Evolutionary conservation across 2,113 vertebrate species (phyloP).

Genomic region (Strix uralensis): DNA sequence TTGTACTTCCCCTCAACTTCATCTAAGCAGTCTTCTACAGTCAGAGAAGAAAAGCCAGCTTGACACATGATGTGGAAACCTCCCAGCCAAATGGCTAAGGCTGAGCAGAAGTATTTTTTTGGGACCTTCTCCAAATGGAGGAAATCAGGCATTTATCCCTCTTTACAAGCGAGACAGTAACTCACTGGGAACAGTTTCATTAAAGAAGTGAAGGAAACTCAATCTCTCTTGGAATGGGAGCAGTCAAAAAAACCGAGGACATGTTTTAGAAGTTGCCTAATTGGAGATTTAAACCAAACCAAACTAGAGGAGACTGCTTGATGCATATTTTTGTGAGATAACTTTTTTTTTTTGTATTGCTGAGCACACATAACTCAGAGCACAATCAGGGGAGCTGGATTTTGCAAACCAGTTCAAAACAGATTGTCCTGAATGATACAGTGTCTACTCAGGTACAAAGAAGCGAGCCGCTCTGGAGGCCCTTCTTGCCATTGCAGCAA

Average conservation of each 20-base stretch:
- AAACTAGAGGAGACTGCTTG: background rate
- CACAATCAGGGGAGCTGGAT: background rate
- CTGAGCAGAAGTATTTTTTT: background rate
- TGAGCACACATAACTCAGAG: background rate
- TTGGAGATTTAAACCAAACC: background rate
- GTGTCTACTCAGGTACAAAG: background rate
- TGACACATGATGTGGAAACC: background rate
- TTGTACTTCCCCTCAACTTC: background rate
- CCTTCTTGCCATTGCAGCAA: background rate
- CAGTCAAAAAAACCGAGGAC: background rate
- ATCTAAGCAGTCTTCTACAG: background rate
- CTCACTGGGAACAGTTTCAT: background rate
- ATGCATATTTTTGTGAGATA: background rate
- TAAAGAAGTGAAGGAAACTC: background rate
- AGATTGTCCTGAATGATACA: background rate
- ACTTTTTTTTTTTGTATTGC: background rate
- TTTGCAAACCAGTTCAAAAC: background rate
- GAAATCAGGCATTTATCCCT: background rate
- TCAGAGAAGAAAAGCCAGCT: background rate
- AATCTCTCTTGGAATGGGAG: background rate
- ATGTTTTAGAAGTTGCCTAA: background rate
- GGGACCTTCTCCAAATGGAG: background rate
- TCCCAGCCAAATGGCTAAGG: background rate
- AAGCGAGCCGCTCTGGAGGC: background rate
- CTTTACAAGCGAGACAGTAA: background rate